Percentiles rank a stretch among this genome's conserved stretches.
These are phyloP conservation scores for Seriola quinqueradiata DNA, from an alignment of 2,113 vertebrate genomes.

Conservation along the genomic window DNA sequence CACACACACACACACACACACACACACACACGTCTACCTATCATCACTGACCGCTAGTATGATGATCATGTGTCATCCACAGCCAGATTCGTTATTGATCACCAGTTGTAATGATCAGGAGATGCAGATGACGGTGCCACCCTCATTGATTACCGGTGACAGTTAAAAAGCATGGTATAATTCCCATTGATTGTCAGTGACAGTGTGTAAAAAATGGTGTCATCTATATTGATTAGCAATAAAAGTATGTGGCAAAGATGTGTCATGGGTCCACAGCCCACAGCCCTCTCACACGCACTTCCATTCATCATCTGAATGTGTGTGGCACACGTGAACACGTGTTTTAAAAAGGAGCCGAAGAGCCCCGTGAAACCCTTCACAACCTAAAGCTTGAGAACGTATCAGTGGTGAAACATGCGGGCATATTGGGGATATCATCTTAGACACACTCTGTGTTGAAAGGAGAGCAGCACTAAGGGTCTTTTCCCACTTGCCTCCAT, in stretches of 20 bases:
- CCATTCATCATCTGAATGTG: constrained; percentile 50
- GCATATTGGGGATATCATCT: not conserved
- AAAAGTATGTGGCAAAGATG: constrained; percentile 52
- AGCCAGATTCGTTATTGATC: constrained; percentile 47
- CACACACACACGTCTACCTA: not conserved
- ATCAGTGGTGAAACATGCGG: not conserved
- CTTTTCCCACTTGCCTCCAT: not conserved
- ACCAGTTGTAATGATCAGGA: constrained; percentile 59
- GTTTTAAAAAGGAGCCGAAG: not conserved
- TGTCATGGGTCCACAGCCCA: constrained; percentile 25
- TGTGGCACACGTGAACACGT: constrained; percentile 4
- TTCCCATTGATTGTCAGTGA: constrained; percentile 69
- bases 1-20: constrained; percentile 23
- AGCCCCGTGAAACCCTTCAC: not conserved
- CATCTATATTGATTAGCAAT: constrained; percentile 73
- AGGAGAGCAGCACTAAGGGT: not conserved
- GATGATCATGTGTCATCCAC: constrained; percentile 36
- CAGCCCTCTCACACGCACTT: constrained; percentile 42
- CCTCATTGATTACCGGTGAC: constrained; percentile 74
- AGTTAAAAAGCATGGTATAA: constrained; percentile 72
- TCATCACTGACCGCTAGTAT: constrained; percentile 13
- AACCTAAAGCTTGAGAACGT: not conserved
- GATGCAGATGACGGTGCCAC: constrained; percentile 66
- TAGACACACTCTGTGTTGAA: not conserved
- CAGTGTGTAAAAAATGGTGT: constrained; percentile 58